These are phyloP conservation scores for Melipona quadrifasciata DNA, from an alignment of 1,140 invertebrate species.

Conservation along the genomic window DNA sequence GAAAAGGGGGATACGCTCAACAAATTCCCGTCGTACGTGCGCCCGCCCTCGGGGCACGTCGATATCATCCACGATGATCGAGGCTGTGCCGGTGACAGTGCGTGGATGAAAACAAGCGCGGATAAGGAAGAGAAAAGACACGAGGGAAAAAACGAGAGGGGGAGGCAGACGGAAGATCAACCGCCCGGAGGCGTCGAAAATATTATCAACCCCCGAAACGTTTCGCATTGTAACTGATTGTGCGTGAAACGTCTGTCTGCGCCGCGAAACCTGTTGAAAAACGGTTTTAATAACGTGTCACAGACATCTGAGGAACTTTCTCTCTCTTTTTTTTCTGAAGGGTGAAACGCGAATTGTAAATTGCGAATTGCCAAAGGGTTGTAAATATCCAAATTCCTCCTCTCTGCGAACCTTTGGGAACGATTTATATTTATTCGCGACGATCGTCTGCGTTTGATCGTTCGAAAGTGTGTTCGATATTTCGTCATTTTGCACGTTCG, in stretches of 20 bases:
- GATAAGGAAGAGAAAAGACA: conserved; percentile 36
- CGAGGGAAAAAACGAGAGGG: background rate
- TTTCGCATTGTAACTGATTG: background rate
- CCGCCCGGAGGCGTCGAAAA: conserved; percentile 1
- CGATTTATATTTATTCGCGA: too few relatives aligned
- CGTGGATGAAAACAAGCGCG: background rate
- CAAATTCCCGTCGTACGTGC: conserved; percentile 23
- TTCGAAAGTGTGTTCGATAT: too few relatives aligned
- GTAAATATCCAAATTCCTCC: too few relatives aligned
- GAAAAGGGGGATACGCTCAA: conserved; percentile 23
- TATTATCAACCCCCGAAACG: background rate
- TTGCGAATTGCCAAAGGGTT: too few relatives aligned
- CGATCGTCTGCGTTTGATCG: too few relatives aligned
- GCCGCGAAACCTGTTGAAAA: too few relatives aligned
- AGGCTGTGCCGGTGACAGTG: background rate
- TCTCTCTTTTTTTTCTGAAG: too few relatives aligned
- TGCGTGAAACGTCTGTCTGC: background rate
- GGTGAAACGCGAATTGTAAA: too few relatives aligned
- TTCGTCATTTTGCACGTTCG: too few relatives aligned
- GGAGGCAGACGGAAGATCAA: conserved; percentile 5
- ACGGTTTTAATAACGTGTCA: background rate
- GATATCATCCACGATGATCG: conserved; percentile 23
- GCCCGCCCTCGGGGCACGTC: background rate
- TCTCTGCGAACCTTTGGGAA: too few relatives aligned
- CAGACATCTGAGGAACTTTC: background rate